A percentile compares a stretch with the other conserved stretches of the same genome.
These are phyloP conservation scores for Procambarus clarkii DNA, from an alignment of 1,140 invertebrate genomes.

Conservation along the genomic window DNA sequence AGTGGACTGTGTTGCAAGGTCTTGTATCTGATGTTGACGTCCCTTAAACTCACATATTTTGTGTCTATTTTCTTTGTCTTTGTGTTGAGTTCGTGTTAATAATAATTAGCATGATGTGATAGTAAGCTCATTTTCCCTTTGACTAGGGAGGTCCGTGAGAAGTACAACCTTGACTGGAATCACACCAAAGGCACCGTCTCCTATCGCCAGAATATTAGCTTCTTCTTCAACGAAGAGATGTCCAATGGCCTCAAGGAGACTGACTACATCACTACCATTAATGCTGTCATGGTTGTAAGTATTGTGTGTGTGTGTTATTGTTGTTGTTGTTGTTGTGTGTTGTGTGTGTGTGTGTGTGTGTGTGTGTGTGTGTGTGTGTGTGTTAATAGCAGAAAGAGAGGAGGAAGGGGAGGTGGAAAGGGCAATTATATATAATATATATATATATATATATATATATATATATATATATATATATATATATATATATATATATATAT, in stretches of 20 bases:
- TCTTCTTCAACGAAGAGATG: constrained; percentile 22
- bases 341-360: no score
- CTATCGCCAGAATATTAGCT: constrained; percentile 39
- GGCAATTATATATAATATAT: no score
- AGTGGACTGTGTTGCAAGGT: no score
- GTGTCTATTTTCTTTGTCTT: no score
- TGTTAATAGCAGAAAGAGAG: neutral
- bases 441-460: no score
- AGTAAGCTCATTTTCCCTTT: neutral
- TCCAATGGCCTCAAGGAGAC: constrained; percentile 14
- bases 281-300: constrained; percentile 52
- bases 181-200: constrained; percentile 30
- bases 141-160: constrained; percentile 19
- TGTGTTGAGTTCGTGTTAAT: no score
- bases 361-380: no score
- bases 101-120: no score
- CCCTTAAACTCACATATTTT: no score
- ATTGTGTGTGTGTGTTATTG: neutral
- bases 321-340: no score
- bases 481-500: neutral
- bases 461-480: no score
- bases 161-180: constrained; percentile 26
- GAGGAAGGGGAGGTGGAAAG: neutral
- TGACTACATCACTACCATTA: constrained; percentile 32
- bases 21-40: no score